phyloP scores from a whole-genome alignment of 1,140 invertebrate species.

The Tetranychus urticae region DNA sequence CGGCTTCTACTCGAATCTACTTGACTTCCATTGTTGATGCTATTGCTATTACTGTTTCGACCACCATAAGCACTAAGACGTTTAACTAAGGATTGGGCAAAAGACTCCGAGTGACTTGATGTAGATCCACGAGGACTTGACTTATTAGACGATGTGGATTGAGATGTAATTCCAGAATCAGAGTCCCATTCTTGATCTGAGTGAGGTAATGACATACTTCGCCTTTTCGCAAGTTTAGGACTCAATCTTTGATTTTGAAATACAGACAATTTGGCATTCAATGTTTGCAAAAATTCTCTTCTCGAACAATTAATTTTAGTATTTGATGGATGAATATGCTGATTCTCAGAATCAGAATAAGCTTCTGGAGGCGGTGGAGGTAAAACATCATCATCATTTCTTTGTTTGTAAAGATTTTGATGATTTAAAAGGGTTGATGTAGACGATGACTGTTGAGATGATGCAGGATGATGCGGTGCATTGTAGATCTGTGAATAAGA shows the following conservation, averaged over 20 bases:
- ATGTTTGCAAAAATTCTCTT: conserved; percentile 9
- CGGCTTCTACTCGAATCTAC: no score
- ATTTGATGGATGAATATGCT: not conserved
- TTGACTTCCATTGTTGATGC: no score
- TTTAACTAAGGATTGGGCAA: not conserved
- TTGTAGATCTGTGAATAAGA: no score
- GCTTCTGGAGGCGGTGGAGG: conserved; percentile 7
- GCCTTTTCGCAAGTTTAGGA: conserved; percentile 2
- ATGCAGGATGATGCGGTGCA: not conserved
- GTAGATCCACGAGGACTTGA: not conserved
- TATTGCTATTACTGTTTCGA: not conserved
- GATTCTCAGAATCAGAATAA: not conserved
- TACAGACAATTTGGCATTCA: conserved; percentile 6
- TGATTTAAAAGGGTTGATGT: not conserved
- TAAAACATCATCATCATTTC: not conserved
- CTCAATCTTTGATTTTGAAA: not conserved
- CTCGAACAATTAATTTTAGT: not conserved
- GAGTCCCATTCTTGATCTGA: conserved; percentile 5
- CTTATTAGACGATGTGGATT: not conserved
- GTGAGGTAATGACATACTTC: conserved; percentile 1
- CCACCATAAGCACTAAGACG: not conserved
- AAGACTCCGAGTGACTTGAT: not conserved
- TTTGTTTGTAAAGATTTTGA: not conserved
- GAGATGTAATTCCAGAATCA: not conserved
- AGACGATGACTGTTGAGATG: not conserved